These are phyloP conservation scores for Aurelia coerulea DNA, from an alignment of 30 jellyfish, hydroid and myxozoan genomes.

Conservation along the genomic window DNA sequence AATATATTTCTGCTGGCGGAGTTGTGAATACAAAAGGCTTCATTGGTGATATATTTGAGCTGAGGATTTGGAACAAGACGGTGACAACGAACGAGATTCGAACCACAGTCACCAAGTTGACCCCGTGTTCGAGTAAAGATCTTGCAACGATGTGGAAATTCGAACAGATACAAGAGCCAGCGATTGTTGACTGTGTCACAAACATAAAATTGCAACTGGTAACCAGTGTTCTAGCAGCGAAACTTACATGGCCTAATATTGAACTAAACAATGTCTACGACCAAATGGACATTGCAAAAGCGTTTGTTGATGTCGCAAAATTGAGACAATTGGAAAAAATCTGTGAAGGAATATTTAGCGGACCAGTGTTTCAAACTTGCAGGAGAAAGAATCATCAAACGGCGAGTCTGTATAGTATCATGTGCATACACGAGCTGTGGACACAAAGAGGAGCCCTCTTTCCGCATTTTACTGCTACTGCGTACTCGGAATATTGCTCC, in stretches of 20 bases:
- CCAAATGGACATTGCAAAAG: background rate
- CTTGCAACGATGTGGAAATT: slow-evolving; percentile 67
- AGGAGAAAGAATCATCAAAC: background rate
- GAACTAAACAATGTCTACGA: background rate
- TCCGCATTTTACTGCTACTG: slow-evolving; percentile 28
- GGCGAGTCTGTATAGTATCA: background rate
- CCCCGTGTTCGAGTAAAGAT: slow-evolving; percentile 39
- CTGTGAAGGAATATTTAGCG: background rate
- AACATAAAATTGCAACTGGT: background rate
- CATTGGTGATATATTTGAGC: slow-evolving; percentile 43
- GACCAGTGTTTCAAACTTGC: slow-evolving; percentile 14
- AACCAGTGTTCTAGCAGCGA: background rate
- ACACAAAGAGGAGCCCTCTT: background rate
- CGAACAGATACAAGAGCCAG: slow-evolving; percentile 29
- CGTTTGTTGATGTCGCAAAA: slow-evolving; percentile 2
- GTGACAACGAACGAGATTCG: slow-evolving; percentile 54
- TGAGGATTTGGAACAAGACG: slow-evolving; percentile 43
- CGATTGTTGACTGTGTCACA: slow-evolving; percentile 41
- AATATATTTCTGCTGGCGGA: slow-evolving; percentile 27
- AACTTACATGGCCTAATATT: slow-evolving; percentile 22
- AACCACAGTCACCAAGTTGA: slow-evolving; percentile 15
- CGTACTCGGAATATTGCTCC: slow-evolving; percentile 15
- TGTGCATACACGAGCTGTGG: slow-evolving; percentile 63
- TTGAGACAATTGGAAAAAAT: slow-evolving; percentile 4
- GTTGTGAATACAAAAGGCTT: slow-evolving; percentile 4